These are phyloP conservation scores for Podarcis lilfordi DNA, from an alignment of 2,797 vertebrate genomes.

Conservation along the genomic window DNA sequence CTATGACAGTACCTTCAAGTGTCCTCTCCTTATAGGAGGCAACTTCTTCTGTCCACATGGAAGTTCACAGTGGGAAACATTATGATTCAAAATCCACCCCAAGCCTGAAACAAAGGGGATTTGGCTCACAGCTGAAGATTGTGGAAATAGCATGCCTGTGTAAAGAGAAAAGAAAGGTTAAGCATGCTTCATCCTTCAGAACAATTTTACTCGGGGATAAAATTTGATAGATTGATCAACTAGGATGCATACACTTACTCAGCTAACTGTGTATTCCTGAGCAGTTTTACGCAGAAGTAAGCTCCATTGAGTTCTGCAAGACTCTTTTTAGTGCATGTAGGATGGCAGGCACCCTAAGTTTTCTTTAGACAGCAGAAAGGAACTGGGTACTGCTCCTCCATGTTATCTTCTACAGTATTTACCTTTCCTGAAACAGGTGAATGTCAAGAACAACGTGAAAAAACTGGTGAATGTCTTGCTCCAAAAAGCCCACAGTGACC, in stretches of 20 bases:
- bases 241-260: no score
- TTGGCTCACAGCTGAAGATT: no score
- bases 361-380: not conserved
- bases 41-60: not conserved
- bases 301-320: not conserved
- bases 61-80: no score
- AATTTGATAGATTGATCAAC: not conserved
- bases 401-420: not conserved
- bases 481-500: slow-evolving; percentile 72
- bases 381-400: not conserved
- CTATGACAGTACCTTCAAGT: not conserved
- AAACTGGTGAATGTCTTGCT: slow-evolving; percentile 77
- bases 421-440: slow-evolving; percentile 69
- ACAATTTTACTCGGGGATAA: not conserved
- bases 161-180: not conserved
- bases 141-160: not conserved
- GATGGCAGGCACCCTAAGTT: not conserved
- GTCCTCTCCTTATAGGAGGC: not conserved
- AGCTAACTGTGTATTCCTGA: not conserved
- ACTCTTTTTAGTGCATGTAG: not conserved
- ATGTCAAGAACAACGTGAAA: slow-evolving; percentile 65
- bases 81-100: no score
- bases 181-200: not conserved
- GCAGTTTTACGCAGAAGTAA: not conserved
- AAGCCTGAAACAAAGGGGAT: no score